Conservation (phyloP, 1,140 invertebrate species). For the Copidosoma floridanum region DNA sequence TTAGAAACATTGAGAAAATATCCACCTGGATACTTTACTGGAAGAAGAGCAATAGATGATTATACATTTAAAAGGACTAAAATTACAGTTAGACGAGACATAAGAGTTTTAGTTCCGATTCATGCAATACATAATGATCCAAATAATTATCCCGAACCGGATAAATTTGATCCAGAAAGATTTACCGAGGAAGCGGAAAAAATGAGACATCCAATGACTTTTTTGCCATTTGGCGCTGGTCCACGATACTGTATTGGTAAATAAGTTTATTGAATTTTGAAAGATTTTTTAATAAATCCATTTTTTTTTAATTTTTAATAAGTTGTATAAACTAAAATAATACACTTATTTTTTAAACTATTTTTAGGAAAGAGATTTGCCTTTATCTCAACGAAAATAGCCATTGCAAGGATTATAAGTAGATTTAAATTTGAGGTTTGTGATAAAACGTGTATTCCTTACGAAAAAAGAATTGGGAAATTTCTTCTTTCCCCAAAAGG, state of each 20-base stretch:
- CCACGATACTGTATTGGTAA: conserved; percentile 58
- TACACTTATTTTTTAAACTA: too few species aligned
- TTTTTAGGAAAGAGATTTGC: too few species aligned
- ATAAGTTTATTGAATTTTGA: too few species aligned
- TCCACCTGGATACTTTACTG: conserved; percentile 56
- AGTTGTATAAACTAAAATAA: too few species aligned
- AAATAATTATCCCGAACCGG: conserved; percentile 63
- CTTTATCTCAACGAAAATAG: too few species aligned
- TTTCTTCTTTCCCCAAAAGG: too few species aligned
- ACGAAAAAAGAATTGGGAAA: too few species aligned
- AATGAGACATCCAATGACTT: conserved; percentile 45
- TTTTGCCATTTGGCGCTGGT: conserved; percentile 61
- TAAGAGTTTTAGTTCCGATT: conserved; percentile 56
- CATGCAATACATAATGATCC: conserved; percentile 66
- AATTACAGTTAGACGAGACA: conserved; percentile 53
- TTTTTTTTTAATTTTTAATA: too few species aligned
- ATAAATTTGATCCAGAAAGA: conserved; percentile 66
- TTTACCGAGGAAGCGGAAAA: conserved; percentile 58
- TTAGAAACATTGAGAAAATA: conserved; percentile 62
- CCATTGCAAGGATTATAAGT: too few species aligned
- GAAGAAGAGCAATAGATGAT: conserved; percentile 49
- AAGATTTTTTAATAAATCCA: too few species aligned
- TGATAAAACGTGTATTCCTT: too few species aligned
- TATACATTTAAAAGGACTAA: conserved; percentile 57
- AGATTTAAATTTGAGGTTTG: too few species aligned